Evolutionary conservation across 2,113 vertebrate genomes (phyloP).

Genomic region (Falcunculus frontatus): DNA sequence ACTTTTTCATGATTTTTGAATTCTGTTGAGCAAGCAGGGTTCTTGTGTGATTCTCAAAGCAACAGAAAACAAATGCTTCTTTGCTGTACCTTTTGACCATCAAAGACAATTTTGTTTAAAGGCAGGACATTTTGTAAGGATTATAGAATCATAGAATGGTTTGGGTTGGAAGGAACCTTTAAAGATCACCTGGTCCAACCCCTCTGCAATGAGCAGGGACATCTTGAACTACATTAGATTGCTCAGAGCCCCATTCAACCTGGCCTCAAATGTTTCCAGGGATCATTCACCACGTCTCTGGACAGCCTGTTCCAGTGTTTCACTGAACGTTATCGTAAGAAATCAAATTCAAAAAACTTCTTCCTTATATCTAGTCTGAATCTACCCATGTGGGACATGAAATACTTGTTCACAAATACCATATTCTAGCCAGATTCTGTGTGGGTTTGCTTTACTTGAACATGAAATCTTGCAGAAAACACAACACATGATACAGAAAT

Average conservation of each 20-base stretch:
- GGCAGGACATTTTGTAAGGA: not conserved
- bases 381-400: not conserved
- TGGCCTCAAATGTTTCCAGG: not conserved
- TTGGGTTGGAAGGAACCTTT: not conserved
- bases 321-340: not conserved
- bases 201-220: not conserved
- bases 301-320: not conserved
- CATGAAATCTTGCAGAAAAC: not conserved
- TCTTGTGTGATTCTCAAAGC: not conserved
- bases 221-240: not conserved
- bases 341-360: fast-evolving
- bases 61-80: not conserved
- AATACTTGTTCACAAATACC: not conserved
- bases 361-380: not conserved
- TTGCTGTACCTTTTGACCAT: not conserved
- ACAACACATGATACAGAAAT: not conserved
- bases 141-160: too few species aligned
- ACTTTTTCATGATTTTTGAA: not conserved
- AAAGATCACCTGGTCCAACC: not conserved
- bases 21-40: not conserved
- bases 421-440: not conserved
- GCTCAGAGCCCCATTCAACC: not conserved
- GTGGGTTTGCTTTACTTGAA: not conserved
- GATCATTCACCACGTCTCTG: not conserved
- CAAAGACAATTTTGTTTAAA: not conserved